phyloP scores from a whole-genome alignment of 2,888 invertebrate species.

The Drosophila mayaguana region DNA sequence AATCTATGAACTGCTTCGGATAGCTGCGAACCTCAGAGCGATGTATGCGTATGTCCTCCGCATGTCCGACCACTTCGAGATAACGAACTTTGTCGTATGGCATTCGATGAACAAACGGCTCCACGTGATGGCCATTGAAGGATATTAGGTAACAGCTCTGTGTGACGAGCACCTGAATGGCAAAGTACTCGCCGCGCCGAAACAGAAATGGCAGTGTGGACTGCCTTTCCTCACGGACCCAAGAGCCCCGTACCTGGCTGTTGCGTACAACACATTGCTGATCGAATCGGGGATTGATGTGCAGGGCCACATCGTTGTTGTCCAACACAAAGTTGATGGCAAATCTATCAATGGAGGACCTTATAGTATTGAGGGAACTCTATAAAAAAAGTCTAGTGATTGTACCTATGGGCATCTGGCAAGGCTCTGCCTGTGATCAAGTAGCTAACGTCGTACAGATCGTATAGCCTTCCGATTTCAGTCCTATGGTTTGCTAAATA shows the following conservation, averaged over 20 bases:
- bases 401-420: conserved; percentile 80
- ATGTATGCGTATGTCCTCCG: conserved; percentile 87
- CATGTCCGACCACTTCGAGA: conserved; percentile 88
- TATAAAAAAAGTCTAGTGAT: background rate
- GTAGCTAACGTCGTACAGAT: conserved; percentile 78
- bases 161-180: conserved; percentile 87
- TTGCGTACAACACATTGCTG: conserved; percentile 92
- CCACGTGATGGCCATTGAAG: conserved; percentile 90
- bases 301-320: conserved; percentile 89
- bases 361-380: background rate
- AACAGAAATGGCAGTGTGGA: conserved; percentile 85
- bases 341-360: conserved; percentile 69
- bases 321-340: conserved; percentile 82
- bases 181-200: conserved; percentile 80
- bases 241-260: conserved; percentile 87
- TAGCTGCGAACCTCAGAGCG: conserved; percentile 77
- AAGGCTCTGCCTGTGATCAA: conserved; percentile 78
- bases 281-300: conserved; percentile 92
- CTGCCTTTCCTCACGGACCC: conserved; percentile 91
- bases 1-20: conserved; percentile 76
- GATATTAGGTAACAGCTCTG: conserved; percentile 88
- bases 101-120: conserved; percentile 88
- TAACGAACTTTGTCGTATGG: conserved; percentile 87
- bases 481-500: background rate
- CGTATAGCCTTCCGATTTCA: conserved; percentile 71